Percentiles rank a stretch among this genome's conserved stretches.
Evolutionary conservation across 2,113 vertebrate genomes (phyloP).

Genomic region (Clarias batrachus): DNA sequence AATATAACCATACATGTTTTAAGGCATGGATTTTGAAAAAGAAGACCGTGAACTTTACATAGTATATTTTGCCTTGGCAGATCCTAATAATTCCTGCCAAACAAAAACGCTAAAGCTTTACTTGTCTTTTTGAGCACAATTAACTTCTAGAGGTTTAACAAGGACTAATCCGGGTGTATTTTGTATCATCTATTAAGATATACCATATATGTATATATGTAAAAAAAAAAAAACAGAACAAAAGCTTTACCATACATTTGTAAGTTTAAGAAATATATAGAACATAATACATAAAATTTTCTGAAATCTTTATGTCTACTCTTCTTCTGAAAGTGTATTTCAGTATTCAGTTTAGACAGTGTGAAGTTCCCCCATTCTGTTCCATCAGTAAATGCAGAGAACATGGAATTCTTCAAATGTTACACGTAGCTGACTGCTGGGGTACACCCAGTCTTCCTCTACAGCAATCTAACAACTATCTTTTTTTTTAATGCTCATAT

Average conservation of each 20-base stretch:
- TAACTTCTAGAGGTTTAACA: not conserved
- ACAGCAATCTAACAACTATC: not conserved
- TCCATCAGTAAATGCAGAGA: slow-evolving; percentile 51
- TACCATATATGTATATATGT: not conserved
- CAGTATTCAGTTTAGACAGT: not conserved
- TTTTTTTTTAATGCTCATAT: not conserved
- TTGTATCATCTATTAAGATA: not conserved
- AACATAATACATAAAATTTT: not conserved
- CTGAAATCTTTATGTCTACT: not conserved
- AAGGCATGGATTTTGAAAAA: not conserved
- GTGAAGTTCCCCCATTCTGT: slow-evolving; percentile 59
- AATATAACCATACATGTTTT: not conserved
- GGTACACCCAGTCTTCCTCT: slow-evolving; percentile 5
- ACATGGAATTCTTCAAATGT: slow-evolving; percentile 58
- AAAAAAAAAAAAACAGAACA: not conserved
- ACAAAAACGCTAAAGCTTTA: not conserved
- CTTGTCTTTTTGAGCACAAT: not conserved
- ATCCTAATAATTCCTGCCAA: not conserved
- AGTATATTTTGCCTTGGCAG: not conserved
- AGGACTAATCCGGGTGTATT: not conserved
- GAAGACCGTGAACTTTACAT: not conserved
- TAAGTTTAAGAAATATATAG: not conserved
- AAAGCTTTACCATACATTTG: not conserved
- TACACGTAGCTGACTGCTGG: not conserved
- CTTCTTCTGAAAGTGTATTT: not conserved